Base-by-base conservation (phyloP, 2,113 vertebrate genomes). In the Anarrhichthys ocellatus region DNA sequence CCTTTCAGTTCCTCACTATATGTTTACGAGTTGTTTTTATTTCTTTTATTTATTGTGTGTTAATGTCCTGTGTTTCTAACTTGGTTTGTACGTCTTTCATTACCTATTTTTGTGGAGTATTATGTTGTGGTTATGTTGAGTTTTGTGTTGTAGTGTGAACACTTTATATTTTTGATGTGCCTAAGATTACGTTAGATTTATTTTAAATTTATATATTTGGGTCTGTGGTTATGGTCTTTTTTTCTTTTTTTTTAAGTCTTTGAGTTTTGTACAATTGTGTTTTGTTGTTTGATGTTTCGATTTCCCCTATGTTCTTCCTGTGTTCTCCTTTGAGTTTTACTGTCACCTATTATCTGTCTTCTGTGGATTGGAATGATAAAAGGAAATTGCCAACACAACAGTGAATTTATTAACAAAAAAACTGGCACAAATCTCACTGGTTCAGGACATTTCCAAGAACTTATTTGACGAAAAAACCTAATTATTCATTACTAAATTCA, bases 301-400 rank as follows among this genome's bases (percentile, higher is more conserved):
- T 66, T 76, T 76, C 52, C 82, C 58, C 64, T 85, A 38, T 87
- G 78, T 89, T 83, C 83, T 77, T 88, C 80, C 75, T 89, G 75
- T 88, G 78, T 76, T 87, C 69, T 76, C 65, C 77, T 91, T 77
- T 86, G 38, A 89, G 61, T 89, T 87, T 48, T 11, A 68, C 52
- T 11, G 65, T 66, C 70, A 83, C 52, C 36, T 69, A 42, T 1
- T 54, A 29, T 58, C 40, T 63, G 48, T 83, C 62, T 59, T 56
- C 11, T 64, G 20, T 36, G 24, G 88, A 80, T 82, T 80, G 18
- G 58, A 90, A 59, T 34, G 8, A 80, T 40, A 63, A 71, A 58
- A 70, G 7, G 22, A 78, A 87, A 72, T 50, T 36, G 8, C 18
- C 29, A 63, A 56, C 66, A 54, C 66, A 84, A 81, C n/a, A 58